Conservation (phyloP, 2,888 invertebrate genomes). For the Lacanobia wlatinum region DNA sequence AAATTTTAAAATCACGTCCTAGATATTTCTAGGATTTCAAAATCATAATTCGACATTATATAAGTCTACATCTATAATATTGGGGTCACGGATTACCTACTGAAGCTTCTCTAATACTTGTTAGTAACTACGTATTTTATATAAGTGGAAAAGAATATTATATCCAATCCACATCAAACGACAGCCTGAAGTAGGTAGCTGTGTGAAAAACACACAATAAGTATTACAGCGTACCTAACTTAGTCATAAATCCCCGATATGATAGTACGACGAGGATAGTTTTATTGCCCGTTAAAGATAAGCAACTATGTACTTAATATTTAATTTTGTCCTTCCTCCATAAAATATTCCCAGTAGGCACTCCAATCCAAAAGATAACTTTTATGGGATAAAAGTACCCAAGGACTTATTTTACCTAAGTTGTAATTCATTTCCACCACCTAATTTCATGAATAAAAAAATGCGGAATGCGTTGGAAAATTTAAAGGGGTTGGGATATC, state of each 20-base stretch:
- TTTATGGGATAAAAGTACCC: background rate
- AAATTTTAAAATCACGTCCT: background rate
- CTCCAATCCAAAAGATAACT: background rate
- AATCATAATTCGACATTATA: background rate
- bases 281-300: constrained; percentile 39
- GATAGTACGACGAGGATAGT: constrained; percentile 17
- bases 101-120: too few species aligned
- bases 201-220: constrained; percentile 1
- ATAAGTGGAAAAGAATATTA: background rate
- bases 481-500: background rate
- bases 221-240: background rate
- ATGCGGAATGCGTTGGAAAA: background rate
- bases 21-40: background rate
- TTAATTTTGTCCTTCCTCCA: constrained; percentile 26
- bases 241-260: constrained; percentile 48
- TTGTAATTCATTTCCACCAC: background rate
- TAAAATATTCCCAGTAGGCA: background rate
- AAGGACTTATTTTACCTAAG: background rate
- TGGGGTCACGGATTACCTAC: constrained; percentile 21
- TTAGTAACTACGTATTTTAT: background rate
- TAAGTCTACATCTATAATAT: constrained; percentile 12
- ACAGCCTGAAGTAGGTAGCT: background rate
- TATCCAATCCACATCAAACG: constrained; percentile 9
- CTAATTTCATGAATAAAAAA: background rate
- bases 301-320: constrained; percentile 4